phyloP scores from a whole-genome alignment of 2,888 invertebrate genomes.

The Hypomecis punctinalis region DNA sequence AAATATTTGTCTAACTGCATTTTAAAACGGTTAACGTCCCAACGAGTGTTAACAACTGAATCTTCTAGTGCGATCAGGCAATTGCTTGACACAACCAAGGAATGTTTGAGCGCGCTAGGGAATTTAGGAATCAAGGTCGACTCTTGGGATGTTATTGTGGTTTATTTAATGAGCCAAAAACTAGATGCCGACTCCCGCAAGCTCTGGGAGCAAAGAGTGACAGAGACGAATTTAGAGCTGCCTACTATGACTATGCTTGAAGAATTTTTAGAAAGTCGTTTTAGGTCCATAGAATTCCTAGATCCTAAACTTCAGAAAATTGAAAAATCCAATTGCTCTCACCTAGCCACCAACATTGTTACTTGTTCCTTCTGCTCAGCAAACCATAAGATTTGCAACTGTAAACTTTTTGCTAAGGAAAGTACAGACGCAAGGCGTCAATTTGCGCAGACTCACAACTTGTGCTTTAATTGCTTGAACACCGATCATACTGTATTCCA shows the following conservation, averaged over 20 bases:
- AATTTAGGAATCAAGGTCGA: neutral
- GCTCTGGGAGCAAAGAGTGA: conserved; percentile 1
- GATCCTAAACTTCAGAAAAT: neutral
- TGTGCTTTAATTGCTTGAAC: conserved; percentile 1
- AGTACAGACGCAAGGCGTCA: neutral
- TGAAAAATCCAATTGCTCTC: neutral
- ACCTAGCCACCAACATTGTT: neutral
- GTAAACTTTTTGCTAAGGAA: neutral
- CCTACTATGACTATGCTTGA: neutral
- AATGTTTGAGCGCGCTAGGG: neutral
- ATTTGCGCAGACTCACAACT: neutral
- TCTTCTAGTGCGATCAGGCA: neutral
- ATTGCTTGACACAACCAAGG: neutral
- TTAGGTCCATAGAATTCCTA: neutral
- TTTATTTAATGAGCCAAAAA: conserved; percentile 1
- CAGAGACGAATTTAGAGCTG: neutral
- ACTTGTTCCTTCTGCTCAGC: neutral
- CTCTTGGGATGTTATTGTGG: neutral
- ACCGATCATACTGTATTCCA: neutral
- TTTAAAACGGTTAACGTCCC: neutral
- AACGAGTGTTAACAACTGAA: neutral
- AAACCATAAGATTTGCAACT: neutral
- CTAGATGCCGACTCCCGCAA: neutral
- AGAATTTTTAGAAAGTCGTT: neutral
- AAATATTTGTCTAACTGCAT: neutral